phyloP scores from a whole-genome alignment of 2,888 invertebrate species.

The Ariolimax columbianus region DNA sequence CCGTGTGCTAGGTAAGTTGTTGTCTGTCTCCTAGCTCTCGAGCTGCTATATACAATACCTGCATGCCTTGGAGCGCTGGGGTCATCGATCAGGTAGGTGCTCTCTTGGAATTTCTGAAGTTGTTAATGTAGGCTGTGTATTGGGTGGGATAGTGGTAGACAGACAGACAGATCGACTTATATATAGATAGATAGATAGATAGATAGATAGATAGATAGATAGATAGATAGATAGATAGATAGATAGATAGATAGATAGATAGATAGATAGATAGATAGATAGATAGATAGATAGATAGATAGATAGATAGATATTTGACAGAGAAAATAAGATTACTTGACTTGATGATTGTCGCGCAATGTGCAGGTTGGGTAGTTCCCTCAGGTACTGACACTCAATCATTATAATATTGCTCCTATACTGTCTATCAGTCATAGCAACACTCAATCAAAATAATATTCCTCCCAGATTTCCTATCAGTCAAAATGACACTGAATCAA shows the following conservation, averaged over 20 bases:
- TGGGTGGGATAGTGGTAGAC: neutral
- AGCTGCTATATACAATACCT: neutral
- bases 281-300: neutral
- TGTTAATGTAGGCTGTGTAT: neutral
- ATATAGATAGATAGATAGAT: slow-evolving; percentile 12
- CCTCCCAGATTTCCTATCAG: too few relatives aligned
- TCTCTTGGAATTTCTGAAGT: neutral
- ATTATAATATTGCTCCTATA: too few relatives aligned
- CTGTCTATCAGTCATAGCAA: too few relatives aligned
- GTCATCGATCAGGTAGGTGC: neutral
- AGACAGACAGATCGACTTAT: neutral
- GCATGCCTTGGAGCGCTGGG: neutral
- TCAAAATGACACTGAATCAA: too few relatives aligned
- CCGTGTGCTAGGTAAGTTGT: neutral
- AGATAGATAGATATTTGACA: neutral
- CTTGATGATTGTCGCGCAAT: too few relatives aligned
- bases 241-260: slow-evolving; percentile 2
- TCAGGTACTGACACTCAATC: too few relatives aligned
- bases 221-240: neutral
- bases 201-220: neutral
- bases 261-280: slow-evolving; percentile 6
- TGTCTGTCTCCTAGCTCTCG: neutral
- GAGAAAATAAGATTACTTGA: too few relatives aligned
- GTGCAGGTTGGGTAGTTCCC: too few relatives aligned
- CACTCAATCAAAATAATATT: too few relatives aligned